A percentile compares a stretch with the other conserved stretches of the same genome.
Conservation (phyloP, 1,140 invertebrate species). For the Bursaphelenchus mucronatus region DNA sequence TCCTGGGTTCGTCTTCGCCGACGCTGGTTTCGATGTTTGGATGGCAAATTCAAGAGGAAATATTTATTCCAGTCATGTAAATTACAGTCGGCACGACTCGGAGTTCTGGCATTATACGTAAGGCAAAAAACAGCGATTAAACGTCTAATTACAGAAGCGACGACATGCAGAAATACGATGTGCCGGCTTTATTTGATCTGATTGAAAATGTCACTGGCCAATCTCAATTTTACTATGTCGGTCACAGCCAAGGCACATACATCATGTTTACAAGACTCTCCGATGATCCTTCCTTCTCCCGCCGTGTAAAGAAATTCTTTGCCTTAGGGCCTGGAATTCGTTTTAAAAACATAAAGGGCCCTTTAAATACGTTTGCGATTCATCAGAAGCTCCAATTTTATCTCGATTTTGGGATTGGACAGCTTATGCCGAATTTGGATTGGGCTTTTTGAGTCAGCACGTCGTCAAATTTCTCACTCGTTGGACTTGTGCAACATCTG, state of each 20-base stretch:
- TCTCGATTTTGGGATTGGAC: background rate
- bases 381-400: background rate
- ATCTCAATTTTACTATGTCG: constrained; percentile 66
- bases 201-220: constrained; percentile 64
- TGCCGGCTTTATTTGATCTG: constrained; percentile 70
- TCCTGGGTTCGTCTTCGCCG: constrained; percentile 67
- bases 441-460: constrained; percentile 45
- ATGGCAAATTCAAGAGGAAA: constrained; percentile 69
- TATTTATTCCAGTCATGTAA: constrained; percentile 66
- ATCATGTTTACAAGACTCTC: constrained; percentile 63
- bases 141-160: constrained; percentile 67
- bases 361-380: constrained; percentile 6
- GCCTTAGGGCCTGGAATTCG: too few relatives aligned
- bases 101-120: background rate
- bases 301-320: background rate
- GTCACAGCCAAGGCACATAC: constrained; percentile 63
- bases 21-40: constrained; percentile 74
- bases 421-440: constrained; percentile 48
- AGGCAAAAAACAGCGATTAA: too few relatives aligned
- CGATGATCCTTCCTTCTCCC: constrained; percentile 31
- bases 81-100: constrained; percentile 3
- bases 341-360: constrained; percentile 21
- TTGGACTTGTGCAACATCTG: constrained; percentile 31
- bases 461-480: constrained; percentile 40
- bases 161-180: constrained; percentile 72